Evolutionary conservation across 2,797 vertebrate species (phyloP).

Genomic region (Silurus lanzhouensis): DNA sequence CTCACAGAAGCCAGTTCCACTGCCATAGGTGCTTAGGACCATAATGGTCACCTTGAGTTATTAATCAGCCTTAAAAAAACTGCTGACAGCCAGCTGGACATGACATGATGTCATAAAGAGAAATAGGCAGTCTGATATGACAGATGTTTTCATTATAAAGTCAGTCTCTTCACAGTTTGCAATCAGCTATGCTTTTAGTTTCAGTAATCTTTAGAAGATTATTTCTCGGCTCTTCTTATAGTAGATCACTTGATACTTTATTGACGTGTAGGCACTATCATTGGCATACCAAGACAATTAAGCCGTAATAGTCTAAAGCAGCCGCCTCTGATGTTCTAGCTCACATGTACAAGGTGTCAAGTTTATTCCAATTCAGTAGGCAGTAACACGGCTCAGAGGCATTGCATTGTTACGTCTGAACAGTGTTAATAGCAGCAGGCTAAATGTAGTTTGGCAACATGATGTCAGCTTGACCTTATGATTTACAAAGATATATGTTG

Average conservation of each 20-base stretch:
- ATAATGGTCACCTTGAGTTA: constrained; percentile 56
- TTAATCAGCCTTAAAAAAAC: constrained; percentile 59
- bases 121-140: constrained; percentile 19
- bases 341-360: constrained; percentile 29
- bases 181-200: not conserved
- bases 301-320: not conserved
- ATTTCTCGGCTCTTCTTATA: not conserved
- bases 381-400: constrained; percentile 1
- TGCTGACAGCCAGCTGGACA: constrained; percentile 38
- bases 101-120: constrained; percentile 32
- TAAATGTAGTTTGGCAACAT: constrained; percentile 36
- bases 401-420: constrained; percentile 20
- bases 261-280: not conserved
- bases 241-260: not conserved
- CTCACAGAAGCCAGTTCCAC: constrained; percentile 64
- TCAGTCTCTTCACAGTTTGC: not conserved
- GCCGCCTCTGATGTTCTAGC: constrained; percentile 19
- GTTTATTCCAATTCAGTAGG: constrained; percentile 24
- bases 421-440: constrained; percentile 25
- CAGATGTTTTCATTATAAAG: not conserved
- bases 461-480: constrained; percentile 17
- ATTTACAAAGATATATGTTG: constrained; percentile 20
- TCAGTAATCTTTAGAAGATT: not conserved
- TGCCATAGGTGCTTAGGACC: constrained; percentile 55
- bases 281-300: constrained; percentile 27